A percentile compares a stretch with the other conserved stretches of the same genome.
Evolutionary conservation across 2,113 vertebrate genomes (phyloP).

Genomic region (Poicephalus meyeri): DNA sequence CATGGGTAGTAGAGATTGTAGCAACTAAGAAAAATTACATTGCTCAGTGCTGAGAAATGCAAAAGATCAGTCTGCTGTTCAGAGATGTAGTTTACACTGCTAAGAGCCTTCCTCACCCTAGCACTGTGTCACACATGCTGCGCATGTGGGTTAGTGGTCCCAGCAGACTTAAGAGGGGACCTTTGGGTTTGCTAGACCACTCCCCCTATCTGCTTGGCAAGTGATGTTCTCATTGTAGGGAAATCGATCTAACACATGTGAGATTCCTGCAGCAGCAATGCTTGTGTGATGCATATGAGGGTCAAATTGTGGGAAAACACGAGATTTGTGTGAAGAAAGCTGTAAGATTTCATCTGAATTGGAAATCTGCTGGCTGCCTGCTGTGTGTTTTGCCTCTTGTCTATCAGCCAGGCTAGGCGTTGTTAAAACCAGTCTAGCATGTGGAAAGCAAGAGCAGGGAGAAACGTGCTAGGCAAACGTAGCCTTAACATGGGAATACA

Average conservation of each 20-base stretch:
- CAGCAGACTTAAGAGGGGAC: neutral
- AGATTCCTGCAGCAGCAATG: neutral
- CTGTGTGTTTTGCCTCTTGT: neutral
- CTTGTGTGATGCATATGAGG: neutral
- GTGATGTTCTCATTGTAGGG: neutral
- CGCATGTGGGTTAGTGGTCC: fast-evolving
- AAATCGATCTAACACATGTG: fast-evolving
- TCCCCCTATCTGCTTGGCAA: neutral
- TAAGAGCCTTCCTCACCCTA: neutral
- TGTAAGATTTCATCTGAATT: neutral
- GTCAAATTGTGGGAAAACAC: neutral
- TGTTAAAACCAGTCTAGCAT: neutral
- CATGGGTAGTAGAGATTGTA: neutral
- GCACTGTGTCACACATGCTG: fast-evolving
- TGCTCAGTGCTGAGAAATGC: neutral
- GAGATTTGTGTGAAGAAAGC: neutral
- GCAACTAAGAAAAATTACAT: neutral
- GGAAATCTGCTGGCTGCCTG: neutral
- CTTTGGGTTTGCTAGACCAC: neutral
- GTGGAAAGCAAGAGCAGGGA: neutral
- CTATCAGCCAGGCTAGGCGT: neutral
- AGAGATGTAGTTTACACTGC: neutral
- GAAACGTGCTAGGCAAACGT: neutral
- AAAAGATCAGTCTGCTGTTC: neutral
- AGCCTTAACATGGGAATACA: neutral